phyloP scores from a whole-genome alignment of 2,113 vertebrate genomes.

The cattle (Bos taurus) region ARS-UCD2.0 NC_037352.1:28381501-28382000 shows the following conservation, averaged over 20 bases:
- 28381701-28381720: background rate
- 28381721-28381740: background rate
- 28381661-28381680: background rate
- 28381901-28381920: background rate
- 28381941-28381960: background rate
- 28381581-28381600: background rate
- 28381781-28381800: background rate
- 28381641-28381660: background rate
- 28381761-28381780: background rate
- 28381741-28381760: background rate
- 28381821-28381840: background rate
- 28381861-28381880: background rate
- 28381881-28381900: background rate
- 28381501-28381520: background rate
- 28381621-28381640: background rate
- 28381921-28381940: background rate
- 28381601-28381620: background rate
- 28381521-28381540: background rate
- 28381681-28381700: background rate
- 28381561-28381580: background rate
- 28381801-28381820: background rate
- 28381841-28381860: background rate
- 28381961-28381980: background rate
- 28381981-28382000: background rate
- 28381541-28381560: background rate